Evolutionary conservation across 1,140 invertebrate species (phyloP).

Genomic region (Paramacrobiotus metropolitanus): DNA sequence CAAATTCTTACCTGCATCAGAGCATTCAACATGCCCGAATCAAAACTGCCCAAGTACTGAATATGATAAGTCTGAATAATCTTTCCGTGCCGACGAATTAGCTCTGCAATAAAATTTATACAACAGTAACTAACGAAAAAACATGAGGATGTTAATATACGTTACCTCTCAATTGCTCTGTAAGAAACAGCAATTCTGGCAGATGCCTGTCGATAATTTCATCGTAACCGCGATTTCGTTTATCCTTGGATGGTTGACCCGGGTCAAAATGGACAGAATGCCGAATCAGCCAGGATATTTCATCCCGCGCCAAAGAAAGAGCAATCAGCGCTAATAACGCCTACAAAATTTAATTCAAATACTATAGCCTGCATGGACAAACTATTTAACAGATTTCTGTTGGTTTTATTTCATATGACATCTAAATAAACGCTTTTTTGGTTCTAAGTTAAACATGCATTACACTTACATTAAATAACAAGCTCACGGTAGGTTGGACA

Average conservation of each 20-base stretch:
- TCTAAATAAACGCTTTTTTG: too few species aligned
- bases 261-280: constrained; percentile 84
- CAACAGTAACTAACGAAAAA: constrained; percentile 6
- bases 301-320: constrained; percentile 75
- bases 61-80: constrained; percentile 95
- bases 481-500: too few species aligned
- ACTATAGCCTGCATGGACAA: constrained; percentile 4
- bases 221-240: constrained; percentile 37
- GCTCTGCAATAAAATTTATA: background rate
- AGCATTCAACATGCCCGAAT: constrained; percentile 71
- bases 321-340: constrained; percentile 91
- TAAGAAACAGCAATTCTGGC: constrained; percentile 88
- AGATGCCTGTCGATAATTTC: constrained; percentile 77
- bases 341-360: constrained; percentile 20
- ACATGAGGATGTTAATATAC: too few species aligned
- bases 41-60: constrained; percentile 82
- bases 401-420: too few species aligned
- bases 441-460: too few species aligned
- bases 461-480: too few species aligned
- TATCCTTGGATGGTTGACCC: constrained; percentile 49
- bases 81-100: constrained; percentile 21
- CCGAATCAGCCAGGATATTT: constrained; percentile 82
- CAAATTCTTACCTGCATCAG: constrained; percentile 48
- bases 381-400: constrained; percentile 7
- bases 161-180: constrained; percentile 65